Base-by-base conservation (phyloP, 2,113 vertebrate genomes). In the Condylura cristata region DNA sequence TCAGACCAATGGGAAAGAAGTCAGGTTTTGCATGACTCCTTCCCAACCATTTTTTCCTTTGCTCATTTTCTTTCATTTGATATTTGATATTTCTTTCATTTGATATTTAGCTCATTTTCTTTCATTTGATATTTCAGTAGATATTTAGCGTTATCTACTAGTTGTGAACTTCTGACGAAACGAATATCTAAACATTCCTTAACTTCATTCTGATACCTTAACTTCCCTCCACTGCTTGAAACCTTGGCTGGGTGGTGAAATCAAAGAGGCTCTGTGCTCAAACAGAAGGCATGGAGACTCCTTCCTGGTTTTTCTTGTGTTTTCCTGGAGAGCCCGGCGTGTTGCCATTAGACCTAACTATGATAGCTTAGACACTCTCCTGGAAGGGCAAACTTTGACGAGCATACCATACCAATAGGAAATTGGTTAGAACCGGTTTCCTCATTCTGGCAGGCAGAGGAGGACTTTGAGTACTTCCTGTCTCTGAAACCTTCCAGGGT, bases 1-100 rank as follows among this genome's bases (percentile, higher is more conserved):
- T 30, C 34, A 58, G 81, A 68, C 28, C 30, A 66, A 51, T 11
- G 46, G 46, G 89, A 97, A n/a, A 51, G 89, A 51, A 30, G 39
- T n/a, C 41, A 46, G 44, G 6, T 75, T 89, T 83, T 37, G 6
- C 13, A 6, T 17, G 1, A 80, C 28, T 76, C 46, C 16, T 83
- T 76, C 30, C 61, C 6, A 66, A 13, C 7, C 13, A 7, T 18
- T 82, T 26, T 83, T 34, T 86, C 11, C 70, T 24, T 48, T 30
- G 41, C 20, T 79, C 34, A n/a, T 61, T 79, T 79, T n/a, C n/a
- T n/a, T n/a, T n/a, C n/a, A n/a, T n/a, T n/a, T n/a, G n/a, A n/a
- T n/a, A n/a, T n/a, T n/a, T n/a, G n/a, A n/a, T n/a, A n/a, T n/a
- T n/a, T n/a, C n/a, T n/a, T n/a, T n/a, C n/a, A n/a, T n/a, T n/a